Conservation (phyloP, 2,797 vertebrate species). For the Myotis findleyi region DNA sequence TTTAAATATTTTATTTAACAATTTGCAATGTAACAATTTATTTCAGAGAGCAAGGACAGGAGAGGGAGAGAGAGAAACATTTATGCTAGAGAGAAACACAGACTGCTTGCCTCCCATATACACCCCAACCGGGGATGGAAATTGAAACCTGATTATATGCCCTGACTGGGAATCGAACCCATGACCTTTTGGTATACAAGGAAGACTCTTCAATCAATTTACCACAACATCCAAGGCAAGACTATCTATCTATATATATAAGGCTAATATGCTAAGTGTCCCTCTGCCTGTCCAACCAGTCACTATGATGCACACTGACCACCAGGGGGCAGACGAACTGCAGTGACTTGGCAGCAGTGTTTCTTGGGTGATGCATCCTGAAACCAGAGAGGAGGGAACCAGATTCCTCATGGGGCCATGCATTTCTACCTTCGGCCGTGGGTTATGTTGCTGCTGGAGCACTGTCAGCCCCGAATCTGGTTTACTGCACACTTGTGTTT, state of each 20-base stretch:
- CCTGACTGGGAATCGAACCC: neutral
- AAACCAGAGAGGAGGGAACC: too few species aligned
- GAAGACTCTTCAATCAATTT: neutral
- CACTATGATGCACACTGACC: too few species aligned
- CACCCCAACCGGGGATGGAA: neutral
- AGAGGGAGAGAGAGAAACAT: neutral
- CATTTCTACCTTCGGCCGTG: too few species aligned
- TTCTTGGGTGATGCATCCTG: too few species aligned
- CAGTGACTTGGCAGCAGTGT: too few species aligned
- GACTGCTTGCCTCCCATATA: neutral
- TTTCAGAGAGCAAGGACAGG: neutral
- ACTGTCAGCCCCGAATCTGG: too few species aligned
- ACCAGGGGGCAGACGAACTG: too few species aligned
- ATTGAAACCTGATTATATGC: neutral
- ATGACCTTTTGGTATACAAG: neutral
- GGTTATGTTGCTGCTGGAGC: too few species aligned
- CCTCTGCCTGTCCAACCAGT: rapidly evolving
- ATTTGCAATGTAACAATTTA: neutral
- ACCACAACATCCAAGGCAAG: neutral
- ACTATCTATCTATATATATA: too few species aligned
- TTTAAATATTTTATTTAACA: neutral
- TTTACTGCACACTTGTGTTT: too few species aligned
- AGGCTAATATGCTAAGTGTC: too few species aligned
- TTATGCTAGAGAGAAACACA: neutral
- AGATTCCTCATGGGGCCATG: too few species aligned